Evolutionary conservation across 2,888 invertebrate species (phyloP).

Genomic region (Ophion slaviceki): DNA sequence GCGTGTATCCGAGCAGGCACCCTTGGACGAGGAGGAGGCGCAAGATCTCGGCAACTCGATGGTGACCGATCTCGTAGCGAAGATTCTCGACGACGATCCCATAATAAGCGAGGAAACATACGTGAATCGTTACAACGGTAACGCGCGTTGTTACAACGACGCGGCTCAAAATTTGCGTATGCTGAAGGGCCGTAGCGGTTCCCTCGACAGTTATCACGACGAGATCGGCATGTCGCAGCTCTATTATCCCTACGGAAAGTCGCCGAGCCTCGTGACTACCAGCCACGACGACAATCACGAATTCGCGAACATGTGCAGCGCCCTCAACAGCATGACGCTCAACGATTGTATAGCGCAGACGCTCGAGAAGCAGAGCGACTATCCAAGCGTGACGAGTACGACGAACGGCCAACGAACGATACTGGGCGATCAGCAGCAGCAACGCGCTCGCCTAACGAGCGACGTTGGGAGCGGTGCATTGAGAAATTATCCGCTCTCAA

Average conservation of each 20-base stretch:
- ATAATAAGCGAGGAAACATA: slow-evolving; percentile 74
- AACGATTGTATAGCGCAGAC: slow-evolving; percentile 70
- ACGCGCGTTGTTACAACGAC: slow-evolving; percentile 62
- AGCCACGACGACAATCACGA: slow-evolving; percentile 71
- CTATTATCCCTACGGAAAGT: slow-evolving; percentile 68
- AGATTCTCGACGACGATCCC: slow-evolving; percentile 87
- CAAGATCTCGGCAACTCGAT: slow-evolving; percentile 85
- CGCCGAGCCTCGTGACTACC: slow-evolving; percentile 35
- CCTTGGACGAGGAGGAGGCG: slow-evolving; percentile 80
- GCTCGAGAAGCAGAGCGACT: slow-evolving; percentile 72
- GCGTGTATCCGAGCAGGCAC: slow-evolving; percentile 71
- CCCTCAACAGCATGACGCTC: slow-evolving; percentile 74
- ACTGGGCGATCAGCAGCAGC: slow-evolving; percentile 50
- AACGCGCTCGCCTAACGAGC: slow-evolving; percentile 61
- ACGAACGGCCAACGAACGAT: slow-evolving; percentile 65
- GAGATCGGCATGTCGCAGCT: slow-evolving; percentile 64
- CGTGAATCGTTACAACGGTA: slow-evolving; percentile 75
- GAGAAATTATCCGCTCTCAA: slow-evolving; percentile 71
- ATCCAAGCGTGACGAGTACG: slow-evolving; percentile 65
- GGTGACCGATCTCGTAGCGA: slow-evolving; percentile 88
- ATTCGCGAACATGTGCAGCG: slow-evolving; percentile 75
- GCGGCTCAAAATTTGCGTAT: slow-evolving; percentile 59
- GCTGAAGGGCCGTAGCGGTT: slow-evolving; percentile 64
- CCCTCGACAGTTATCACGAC: slow-evolving; percentile 57
- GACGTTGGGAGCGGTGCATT: slow-evolving; percentile 60